Percentiles rank a stretch among this genome's conserved stretches.
Conservation (phyloP, 64 coral and sea anemone genomes). For the Montipora capricornis region DNA sequence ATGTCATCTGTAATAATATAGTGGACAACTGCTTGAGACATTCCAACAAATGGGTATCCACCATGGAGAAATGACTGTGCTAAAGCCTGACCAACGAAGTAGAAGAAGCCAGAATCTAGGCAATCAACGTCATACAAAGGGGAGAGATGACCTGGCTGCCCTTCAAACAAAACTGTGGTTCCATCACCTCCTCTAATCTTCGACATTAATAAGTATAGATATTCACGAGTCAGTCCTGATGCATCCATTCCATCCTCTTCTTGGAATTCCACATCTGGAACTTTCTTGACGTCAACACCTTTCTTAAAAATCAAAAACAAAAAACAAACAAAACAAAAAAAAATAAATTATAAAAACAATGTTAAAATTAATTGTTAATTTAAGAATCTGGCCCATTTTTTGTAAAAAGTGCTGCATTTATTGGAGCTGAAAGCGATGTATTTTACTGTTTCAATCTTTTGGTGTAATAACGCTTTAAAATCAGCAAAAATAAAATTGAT, state of each 20-base stretch:
- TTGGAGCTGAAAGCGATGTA: no score
- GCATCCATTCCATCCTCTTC: no score
- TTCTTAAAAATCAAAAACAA: neutral
- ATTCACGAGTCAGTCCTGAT: no score
- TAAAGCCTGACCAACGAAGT: constrained; percentile 1
- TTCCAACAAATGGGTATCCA: constrained; percentile 9
- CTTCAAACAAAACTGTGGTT: neutral
- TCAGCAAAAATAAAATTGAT: no score
- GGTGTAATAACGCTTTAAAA: no score
- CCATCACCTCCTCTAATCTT: constrained; percentile 21
- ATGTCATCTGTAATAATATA: constrained; percentile 5
- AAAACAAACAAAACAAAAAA: no score
- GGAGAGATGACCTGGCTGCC: constrained; percentile 6
- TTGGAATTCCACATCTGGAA: neutral
- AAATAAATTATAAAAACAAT: no score
- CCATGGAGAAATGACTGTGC: constrained; percentile 1
- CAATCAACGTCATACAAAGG: constrained; percentile 25
- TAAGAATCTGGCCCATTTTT: no score
- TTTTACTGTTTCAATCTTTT: no score
- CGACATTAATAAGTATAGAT: neutral
- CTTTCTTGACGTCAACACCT: constrained; percentile 1
- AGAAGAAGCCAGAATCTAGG: constrained; percentile 13
- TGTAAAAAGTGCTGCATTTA: no score
- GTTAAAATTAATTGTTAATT: no score
- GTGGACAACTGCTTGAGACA: constrained; percentile 25